Evolutionary conservation across 2,888 invertebrate genomes (phyloP), one percentile per base, ranked within the genome.

Genomic region (Philhelius pedissequus): DNA sequence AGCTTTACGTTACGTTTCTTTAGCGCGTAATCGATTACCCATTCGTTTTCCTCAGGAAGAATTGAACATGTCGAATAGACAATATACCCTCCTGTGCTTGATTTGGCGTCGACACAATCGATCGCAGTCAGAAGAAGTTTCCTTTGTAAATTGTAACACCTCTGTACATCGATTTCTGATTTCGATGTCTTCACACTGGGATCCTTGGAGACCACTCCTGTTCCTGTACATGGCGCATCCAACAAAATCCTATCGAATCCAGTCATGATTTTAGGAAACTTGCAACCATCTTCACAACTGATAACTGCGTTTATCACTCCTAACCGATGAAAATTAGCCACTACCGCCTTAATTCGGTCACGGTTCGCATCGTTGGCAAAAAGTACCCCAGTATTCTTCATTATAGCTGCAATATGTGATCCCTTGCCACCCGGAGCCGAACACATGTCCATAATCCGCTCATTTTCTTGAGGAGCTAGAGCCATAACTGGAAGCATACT

Each of bases 11-110:
- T 95, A 68, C 99, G 94, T 89, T 97, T 97, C 89, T 96, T 97
- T 48, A 99, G 92, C 1, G 97, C 99, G 92, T 97, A 99, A 91
- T 99, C 97, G 35, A 99, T 94, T 0, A 99, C 98, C 94, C 96
- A 96, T 92, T 99, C 99, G 92, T 99, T 99, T 92, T 99, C 99
- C 91, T 99, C 99, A 0, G 98, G 97, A 88, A 99, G 92, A 87
- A 99, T 95, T 0, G 99, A 99, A 92, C 99, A 99, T 0, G 99
- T 99, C 0, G 99, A 99, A 91, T 99, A 99, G 0, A 99, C 99
- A 83, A 99, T 93, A 89, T 97, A 97, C 11, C 99, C 99, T 35
- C 99, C 99, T 15, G 96, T 95, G 74, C 95, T 93, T 0, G 99
- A 98, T 88, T 96, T 97, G 0, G 98, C 97, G 92, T 97, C 97